Base-by-base conservation (phyloP, 2,888 invertebrate species). In the Drosophila koepferae region DNA sequence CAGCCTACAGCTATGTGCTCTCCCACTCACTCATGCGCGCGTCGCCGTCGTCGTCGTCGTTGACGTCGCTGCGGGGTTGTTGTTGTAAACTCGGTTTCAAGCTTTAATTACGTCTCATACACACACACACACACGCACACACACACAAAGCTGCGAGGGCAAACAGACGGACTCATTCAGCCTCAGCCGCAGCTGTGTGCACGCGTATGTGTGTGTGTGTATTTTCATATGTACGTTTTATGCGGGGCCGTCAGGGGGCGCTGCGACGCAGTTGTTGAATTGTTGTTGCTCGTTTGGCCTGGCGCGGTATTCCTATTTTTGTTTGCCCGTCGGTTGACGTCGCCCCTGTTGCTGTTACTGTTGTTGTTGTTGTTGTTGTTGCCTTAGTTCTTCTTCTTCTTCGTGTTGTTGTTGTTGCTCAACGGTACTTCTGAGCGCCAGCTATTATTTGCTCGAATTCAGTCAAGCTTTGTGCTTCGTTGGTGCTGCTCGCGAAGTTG, bases 401-500 rank as follows among this genome's bases (percentile, higher is more conserved):
- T 80, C 7, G 12, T 36, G 36, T 1, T 36, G 77, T 63, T 80
- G 76, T 74, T 89, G 84, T 83, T 85, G 80, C 66, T 66, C 82
- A 85, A 89, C 89, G 85, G 85, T 85, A 89, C 85, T 89, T 85
- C 80, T 89, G 89, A 85, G 89, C 85, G 85, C 82, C 74, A 82
- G 66, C 74, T 68, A 72, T 72, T 83, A 83, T 81, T 83, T 83
- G 86, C 83, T 86, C 74, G 77, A 83, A 85, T 88, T 86, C 86
- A 86, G 89, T 86, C 90, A 86, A 90, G 90, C 86, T 86, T 86
- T 89, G 90, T 86, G 83, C 86, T 79, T 88, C 89, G 88, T 88
- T 87, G 87, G 74, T 68, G 83, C 79, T 82, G 80, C 73, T 87
- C 88, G 90, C 88, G 88, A 85, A 87, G 90, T 89, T 87, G 68